phyloP scores from a whole-genome alignment of 2,888 invertebrate species.

The Tineola bisselliella region DNA sequence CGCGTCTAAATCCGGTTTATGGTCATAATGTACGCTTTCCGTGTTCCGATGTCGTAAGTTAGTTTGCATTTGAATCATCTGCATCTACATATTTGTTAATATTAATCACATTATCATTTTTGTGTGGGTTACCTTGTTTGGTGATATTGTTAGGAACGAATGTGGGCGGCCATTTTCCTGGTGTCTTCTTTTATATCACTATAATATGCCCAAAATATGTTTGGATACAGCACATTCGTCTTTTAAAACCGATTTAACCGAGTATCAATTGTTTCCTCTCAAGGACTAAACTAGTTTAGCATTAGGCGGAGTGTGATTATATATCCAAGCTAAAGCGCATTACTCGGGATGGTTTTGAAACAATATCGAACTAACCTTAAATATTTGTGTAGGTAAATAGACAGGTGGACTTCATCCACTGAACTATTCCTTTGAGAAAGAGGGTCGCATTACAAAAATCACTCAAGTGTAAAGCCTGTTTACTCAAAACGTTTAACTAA shows the following conservation, averaged over 20 bases:
- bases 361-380: too few relatives aligned
- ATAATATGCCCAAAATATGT: neutral
- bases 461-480: neutral
- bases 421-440: neutral
- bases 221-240: too few relatives aligned
- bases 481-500: neutral
- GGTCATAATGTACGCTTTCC: neutral
- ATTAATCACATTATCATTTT: conserved; percentile 22
- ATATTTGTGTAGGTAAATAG: neutral
- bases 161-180: neutral
- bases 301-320: too few relatives aligned
- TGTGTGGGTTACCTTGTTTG: conserved; percentile 23
- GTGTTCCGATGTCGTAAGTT: neutral
- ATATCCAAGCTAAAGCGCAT: too few relatives aligned
- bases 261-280: too few relatives aligned
- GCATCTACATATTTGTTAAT: conserved; percentile 2
- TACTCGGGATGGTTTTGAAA: too few relatives aligned
- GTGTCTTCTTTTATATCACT: neutral
- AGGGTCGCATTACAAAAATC: neutral
- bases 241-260: too few relatives aligned
- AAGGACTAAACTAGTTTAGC: too few relatives aligned
- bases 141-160: neutral
- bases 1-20: neutral
- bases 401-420: neutral
- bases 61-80: conserved; percentile 4